Evolutionary conservation across 2,888 invertebrate genomes (phyloP), one percentile per base, ranked within the genome.

Genomic region (Malachius bipustulatus): DNA sequence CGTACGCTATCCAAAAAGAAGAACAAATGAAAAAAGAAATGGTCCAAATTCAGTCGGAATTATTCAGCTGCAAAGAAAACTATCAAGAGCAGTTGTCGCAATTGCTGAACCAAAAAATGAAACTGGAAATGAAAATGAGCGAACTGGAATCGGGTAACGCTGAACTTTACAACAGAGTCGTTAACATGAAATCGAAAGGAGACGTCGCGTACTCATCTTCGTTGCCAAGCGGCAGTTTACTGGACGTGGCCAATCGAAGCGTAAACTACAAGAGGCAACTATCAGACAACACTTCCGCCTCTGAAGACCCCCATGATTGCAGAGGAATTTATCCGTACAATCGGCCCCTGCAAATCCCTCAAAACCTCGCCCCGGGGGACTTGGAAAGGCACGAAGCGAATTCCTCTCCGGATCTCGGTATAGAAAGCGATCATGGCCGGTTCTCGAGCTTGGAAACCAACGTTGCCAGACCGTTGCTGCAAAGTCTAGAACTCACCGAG

Each of bases 341-440:
- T 9, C 11, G 6, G 29, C 29, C 29, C 6, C 29, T 19, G 24
- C 24, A 6, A 19, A 8, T 19, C 6, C 6, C 6, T n/a, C 24
- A 19, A n/a, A 19, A 19, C 24, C 6, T 8, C n/a, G 6, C 24
- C 6, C 41, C 44, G 10, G 37, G 43, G 1, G 60, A 60, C 14
- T 39, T 48, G 4, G 61, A 60, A 19, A 44, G 63, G 11, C 46
- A 50, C 3, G 57, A 63, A 4, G 63, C 64, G 8, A 72, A 67
- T 47, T 67, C 79, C 1, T 88, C 88, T 0, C 88, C 89, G 0
- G 89, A 89, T 62, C 71, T 87, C 51, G 88, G 88, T n/a, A 88
- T 89, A 43, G 88, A 88, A 56, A 88, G 87, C 51, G 88, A 88
- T 56, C 72, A 71, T 26, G 73, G 68, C 47, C 63, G 77, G 40